Evolutionary conservation across 2,888 invertebrate species (phyloP), one percentile per base, ranked within the genome.

Genomic region (Glaucopsyche alexis): DNA sequence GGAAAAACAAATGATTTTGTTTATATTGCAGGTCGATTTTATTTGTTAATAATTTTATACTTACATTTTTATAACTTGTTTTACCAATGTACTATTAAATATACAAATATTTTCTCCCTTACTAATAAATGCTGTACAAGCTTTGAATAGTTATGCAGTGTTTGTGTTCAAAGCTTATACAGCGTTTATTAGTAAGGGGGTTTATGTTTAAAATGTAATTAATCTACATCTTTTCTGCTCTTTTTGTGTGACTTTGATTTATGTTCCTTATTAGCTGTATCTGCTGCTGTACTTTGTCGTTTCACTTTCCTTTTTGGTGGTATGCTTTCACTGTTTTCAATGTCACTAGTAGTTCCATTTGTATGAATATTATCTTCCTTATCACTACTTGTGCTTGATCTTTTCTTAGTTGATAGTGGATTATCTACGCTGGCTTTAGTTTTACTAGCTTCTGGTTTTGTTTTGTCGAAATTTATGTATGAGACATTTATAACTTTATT

Each of bases 391-490:
- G 78, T 64, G 72, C 67, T 78, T 65, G 71, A 74, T 60, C 76
- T 75, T 52, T 75, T 77, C 74, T 80, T 85, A 75, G 80, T 77
- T 64, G 82, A 76, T 72, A 79, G 78, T 71, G 80, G 74, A 66
- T 82, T 84, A 80, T 87, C 86, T 45, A 82, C 85, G 75, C 80
- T 83, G 78, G 83, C 84, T 77, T 85, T 88, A 72, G 83, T 83
- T 72, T 81, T 80, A 60, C 29, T 60, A 60, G 60, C 29, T 60
- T 60, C 29, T 60, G 91, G 90, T 78, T 88, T 91, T 40, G 89
- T 91, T 81, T 91, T 91, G 73, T 91, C 89, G 81, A 92, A 91
- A 76, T 91, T 85, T 19, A 92, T 86, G 83, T 91, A 88, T 3
- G 87, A 81, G 7, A 91, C 87, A 81, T 83, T 82, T 0, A 87